phyloP scores from a whole-genome alignment of 2,113 vertebrate species.

The Gadus chalcogrammus region DNA sequence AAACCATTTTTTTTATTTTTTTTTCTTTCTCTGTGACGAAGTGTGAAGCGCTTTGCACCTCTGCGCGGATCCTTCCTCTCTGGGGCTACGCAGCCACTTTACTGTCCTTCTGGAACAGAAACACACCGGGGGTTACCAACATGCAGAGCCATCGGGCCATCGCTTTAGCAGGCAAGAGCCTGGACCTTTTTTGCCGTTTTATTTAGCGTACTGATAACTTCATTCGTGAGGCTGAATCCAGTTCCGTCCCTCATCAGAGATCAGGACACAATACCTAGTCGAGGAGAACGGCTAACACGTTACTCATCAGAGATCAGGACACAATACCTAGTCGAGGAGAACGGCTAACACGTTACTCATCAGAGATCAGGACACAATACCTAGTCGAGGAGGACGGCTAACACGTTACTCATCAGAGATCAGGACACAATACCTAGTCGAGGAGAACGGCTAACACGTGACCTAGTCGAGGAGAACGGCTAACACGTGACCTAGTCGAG shows the following conservation, averaged over 20 bases:
- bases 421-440: too few relatives aligned
- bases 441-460: not conserved
- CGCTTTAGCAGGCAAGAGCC: too few relatives aligned
- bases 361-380: too few relatives aligned
- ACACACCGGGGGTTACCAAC: not conserved
- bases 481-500: not conserved
- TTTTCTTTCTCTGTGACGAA: conserved; percentile 24
- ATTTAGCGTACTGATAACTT: too few relatives aligned
- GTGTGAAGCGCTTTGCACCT: conserved; percentile 72
- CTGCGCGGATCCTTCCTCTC: conserved; percentile 57
- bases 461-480: too few relatives aligned
- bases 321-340: too few relatives aligned
- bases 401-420: too few relatives aligned
- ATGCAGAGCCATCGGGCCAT: too few relatives aligned
- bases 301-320: conserved; percentile 52
- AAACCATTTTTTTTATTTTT: conserved; percentile 38
- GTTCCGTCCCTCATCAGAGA: too few relatives aligned
- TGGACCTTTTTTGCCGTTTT: too few relatives aligned
- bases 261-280: too few relatives aligned
- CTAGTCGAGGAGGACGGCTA: not conserved
- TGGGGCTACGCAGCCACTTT: conserved; percentile 85
- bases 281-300: conserved; percentile 23
- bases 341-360: not conserved
- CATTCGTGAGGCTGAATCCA: too few relatives aligned
- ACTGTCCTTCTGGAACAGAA: conserved; percentile 84